Evolutionary conservation across 2,888 invertebrate species (phyloP).

Genomic region (Phyllotreta cruciferae): DNA sequence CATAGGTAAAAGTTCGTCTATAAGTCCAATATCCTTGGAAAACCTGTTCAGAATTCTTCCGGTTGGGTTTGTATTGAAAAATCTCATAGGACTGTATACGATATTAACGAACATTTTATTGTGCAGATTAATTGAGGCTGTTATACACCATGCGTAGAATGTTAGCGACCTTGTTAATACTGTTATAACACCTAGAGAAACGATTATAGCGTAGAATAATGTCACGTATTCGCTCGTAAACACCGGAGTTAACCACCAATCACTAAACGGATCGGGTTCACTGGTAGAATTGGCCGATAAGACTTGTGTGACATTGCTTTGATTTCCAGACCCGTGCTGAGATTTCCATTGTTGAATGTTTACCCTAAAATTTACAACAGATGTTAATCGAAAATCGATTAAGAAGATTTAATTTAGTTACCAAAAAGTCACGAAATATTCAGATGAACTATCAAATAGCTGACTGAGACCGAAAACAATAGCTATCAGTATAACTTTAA

Average conservation of each 20-base stretch:
- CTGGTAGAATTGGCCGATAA: neutral
- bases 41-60: slow-evolving; percentile 74
- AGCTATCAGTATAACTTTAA: slow-evolving; percentile 61
- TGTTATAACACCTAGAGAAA: slow-evolving; percentile 37
- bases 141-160: slow-evolving; percentile 64
- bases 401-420: slow-evolving; percentile 51
- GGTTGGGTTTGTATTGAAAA: slow-evolving; percentile 74
- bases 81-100: slow-evolving; percentile 69
- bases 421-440: slow-evolving; percentile 83
- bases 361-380: slow-evolving; percentile 20
- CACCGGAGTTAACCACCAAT: slow-evolving; percentile 26
- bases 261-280: slow-evolving; percentile 5
- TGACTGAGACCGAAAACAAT: slow-evolving; percentile 49
- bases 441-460: slow-evolving; percentile 72
- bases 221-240: slow-evolving; percentile 17
- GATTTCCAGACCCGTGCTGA: neutral
- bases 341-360: slow-evolving; percentile 25
- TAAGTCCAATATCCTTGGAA: slow-evolving; percentile 73
- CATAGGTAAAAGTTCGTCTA: slow-evolving; percentile 64
- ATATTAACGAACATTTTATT: slow-evolving; percentile 64
- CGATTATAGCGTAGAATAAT: slow-evolving; percentile 27
- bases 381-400: too few relatives aligned
- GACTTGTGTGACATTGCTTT: neutral
- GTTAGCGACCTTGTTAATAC: slow-evolving; percentile 61
- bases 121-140: slow-evolving; percentile 66